Conservation (phyloP, 2,888 invertebrate species). For the Apamea monoglypha region DNA sequence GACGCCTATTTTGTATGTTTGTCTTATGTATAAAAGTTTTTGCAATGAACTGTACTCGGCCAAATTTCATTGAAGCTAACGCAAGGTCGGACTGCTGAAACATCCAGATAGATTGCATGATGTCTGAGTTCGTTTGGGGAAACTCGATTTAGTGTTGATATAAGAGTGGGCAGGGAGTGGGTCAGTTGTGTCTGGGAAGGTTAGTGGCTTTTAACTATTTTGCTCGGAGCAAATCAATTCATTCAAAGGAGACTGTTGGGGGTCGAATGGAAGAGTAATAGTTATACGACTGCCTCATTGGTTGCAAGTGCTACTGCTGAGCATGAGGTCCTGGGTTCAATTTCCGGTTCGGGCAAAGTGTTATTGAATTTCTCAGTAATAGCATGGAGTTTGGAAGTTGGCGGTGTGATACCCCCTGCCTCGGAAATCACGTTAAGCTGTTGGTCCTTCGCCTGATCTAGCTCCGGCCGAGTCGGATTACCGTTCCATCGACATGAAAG, state of each 20-base stretch:
- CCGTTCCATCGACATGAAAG: no score
- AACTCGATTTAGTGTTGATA: slow-evolving; percentile 42
- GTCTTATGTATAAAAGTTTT: not conserved
- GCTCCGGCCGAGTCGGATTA: not conserved
- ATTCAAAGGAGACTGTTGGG: not conserved
- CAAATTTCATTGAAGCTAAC: slow-evolving; percentile 37
- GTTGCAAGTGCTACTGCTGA: not conserved
- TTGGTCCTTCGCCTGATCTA: no score
- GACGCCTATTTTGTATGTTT: not conserved
- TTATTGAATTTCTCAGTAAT: not conserved
- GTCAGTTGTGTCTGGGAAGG: not conserved
- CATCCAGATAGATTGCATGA: slow-evolving; percentile 43
- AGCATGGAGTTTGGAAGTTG: not conserved
- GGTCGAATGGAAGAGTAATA: not conserved
- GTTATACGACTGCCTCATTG: not conserved
- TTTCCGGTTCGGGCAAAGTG: not conserved
- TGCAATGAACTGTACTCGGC: slow-evolving; percentile 22
- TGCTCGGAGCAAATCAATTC: not conserved
- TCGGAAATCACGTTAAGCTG: no score
- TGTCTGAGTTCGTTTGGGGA: slow-evolving; percentile 35
- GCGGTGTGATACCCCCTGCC: not conserved
- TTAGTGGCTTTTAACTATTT: not conserved
- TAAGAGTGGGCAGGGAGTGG: not conserved
- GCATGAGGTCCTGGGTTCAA: not conserved
- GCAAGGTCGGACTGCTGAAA: slow-evolving; percentile 33